Evolutionary conservation across 2,797 vertebrate genomes (phyloP), one percentile per base, ranked within the genome.

Genomic region (Valencia hispanica): DNA sequence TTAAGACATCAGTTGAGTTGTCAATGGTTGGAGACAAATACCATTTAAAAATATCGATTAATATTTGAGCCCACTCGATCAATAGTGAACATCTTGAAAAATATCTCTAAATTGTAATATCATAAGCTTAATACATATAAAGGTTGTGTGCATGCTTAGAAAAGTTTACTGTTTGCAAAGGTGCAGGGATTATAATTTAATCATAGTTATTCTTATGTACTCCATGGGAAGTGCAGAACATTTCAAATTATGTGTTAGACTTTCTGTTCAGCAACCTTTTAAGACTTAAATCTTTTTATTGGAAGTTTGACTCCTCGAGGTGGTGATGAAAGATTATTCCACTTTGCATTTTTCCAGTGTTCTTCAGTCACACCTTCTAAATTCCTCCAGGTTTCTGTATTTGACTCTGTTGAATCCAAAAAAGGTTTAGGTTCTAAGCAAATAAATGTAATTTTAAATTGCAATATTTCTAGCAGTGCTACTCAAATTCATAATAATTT

Each of bases 231-330:
- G 75, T 81, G 73, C 53, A 51, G 41, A 59, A 14, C 51, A 84
- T 74, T 78, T 74, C 39, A 61, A 68, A 83, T 87, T 82, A 74
- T 71, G 73, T 65, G 73, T 73, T 72, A 59, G 11, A 59, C 30
- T 74, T 79, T 82, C 20, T 73, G 22, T 55, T 65, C 72, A 11
- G 34, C 70, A 73, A 77, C 73, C 32, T 71, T 84, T 81, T 73
- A 79, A 71, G 51, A 83, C 41, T n/a, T 34, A 61, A 86, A 88
- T 86, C 77, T 91, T 87, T 88, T 88, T 81, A 90, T 85, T 22
- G 81, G 72, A 87, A 82, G 51, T 80, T 25, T 80, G 69, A 77
- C 79, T 81, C 69, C 78, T 85, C 75, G 85, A 83, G 81, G 84
- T 89, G 81, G 70, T 75, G 18, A 0, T 15, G 48, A 78, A 78